These are phyloP conservation scores for Macropodus opercularis DNA, from an alignment of 2,797 vertebrate species.

Conservation along the genomic window DNA sequence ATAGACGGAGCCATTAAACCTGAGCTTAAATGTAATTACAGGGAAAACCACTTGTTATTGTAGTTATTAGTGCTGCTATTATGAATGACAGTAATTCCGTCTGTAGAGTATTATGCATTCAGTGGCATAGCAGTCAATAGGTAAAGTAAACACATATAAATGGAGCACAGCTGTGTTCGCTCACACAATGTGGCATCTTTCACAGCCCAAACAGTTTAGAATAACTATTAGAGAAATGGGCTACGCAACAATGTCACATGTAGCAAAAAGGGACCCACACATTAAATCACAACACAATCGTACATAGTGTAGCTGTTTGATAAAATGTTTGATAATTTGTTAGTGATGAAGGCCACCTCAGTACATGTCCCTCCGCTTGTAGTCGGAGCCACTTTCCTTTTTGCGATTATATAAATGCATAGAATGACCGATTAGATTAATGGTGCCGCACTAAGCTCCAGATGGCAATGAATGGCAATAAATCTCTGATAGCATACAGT, in stretches of 20 bases:
- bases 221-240: not conserved
- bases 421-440: too few relatives aligned
- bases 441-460: too few relatives aligned
- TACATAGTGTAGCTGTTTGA: not conserved
- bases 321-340: not conserved
- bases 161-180: conserved; percentile 19
- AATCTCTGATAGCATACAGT: not conserved
- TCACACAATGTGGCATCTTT: conserved; percentile 12
- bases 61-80: not conserved
- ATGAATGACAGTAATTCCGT: conserved; percentile 25
- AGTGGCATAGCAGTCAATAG: conserved; percentile 7
- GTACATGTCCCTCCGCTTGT: too few relatives aligned
- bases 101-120: conserved; percentile 11
- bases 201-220: conserved; percentile 33
- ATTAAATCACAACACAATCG: too few relatives aligned
- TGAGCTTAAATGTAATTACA: conserved; percentile 1
- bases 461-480: not conserved
- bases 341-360: too few relatives aligned
- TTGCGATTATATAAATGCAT: too few relatives aligned
- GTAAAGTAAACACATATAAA: conserved; percentile 37
- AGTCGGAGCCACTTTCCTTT: too few relatives aligned
- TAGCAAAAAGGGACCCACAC: too few relatives aligned
- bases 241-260: not conserved
- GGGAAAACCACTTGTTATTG: not conserved
- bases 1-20: not conserved